These are phyloP conservation scores for Oncorhynchus keta DNA, from an alignment of 2,113 vertebrate species.

Conservation along the genomic window DNA sequence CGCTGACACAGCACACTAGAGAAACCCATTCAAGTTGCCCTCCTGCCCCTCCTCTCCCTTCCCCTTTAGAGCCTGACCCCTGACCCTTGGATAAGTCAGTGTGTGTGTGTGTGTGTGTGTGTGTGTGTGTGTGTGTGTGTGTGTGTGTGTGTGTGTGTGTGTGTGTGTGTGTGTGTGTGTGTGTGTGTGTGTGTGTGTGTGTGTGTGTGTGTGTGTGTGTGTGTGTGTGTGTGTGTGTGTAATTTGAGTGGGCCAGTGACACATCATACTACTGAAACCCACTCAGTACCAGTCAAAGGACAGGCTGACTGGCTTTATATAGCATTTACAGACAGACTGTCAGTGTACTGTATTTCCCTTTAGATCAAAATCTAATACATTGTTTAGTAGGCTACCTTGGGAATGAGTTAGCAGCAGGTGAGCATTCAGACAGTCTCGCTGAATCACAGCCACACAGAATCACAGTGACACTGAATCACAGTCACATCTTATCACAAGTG, in stretches of 20 bases:
- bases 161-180: background rate
- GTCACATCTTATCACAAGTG: too few relatives aligned
- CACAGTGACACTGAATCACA: too few relatives aligned
- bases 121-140: too few relatives aligned
- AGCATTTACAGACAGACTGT: background rate
- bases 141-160: too few relatives aligned
- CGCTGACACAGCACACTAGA: conserved; percentile 27
- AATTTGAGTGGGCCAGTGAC: conserved; percentile 48
- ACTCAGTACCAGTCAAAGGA: background rate
- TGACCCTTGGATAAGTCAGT: background rate
- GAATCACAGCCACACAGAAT: background rate
- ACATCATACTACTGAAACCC: conserved; percentile 21
- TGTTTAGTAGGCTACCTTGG: background rate
- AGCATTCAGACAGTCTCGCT: background rate
- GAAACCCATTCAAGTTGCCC: background rate
- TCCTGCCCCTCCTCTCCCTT: background rate
- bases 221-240: too few relatives aligned
- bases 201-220: too few relatives aligned
- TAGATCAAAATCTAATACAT: background rate
- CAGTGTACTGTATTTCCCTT: background rate
- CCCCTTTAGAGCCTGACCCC: background rate
- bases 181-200: too few relatives aligned
- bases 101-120: too few relatives aligned
- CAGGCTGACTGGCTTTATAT: conserved; percentile 2
- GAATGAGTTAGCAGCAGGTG: background rate